Conservation (phyloP, 1,140 invertebrate genomes). For the Mamestra configurata region DNA sequence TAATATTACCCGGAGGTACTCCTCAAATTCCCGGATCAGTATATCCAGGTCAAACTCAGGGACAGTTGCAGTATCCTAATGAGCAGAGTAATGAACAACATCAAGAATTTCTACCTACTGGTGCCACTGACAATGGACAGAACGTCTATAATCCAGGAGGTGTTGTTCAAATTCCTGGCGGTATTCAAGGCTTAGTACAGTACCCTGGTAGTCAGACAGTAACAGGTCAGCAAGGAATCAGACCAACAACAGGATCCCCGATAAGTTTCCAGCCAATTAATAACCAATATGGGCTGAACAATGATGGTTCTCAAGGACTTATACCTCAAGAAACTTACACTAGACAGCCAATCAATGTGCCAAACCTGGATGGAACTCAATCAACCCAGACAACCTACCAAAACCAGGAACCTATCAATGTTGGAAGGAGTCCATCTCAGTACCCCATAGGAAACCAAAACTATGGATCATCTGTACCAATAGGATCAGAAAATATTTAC, state of each 20-base stretch:
- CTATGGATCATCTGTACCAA: not conserved
- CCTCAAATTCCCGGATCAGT: not conserved
- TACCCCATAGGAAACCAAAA: not conserved
- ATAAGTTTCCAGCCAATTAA: not conserved
- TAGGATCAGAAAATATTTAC: not conserved
- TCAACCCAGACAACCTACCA: not conserved
- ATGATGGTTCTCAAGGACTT: not conserved
- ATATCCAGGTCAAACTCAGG: not conserved
- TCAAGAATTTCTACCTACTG: too few relatives aligned
- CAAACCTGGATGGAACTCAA: not conserved
- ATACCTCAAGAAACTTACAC: conserved; percentile 3
- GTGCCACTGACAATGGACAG: too few relatives aligned
- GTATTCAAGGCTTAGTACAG: not conserved
- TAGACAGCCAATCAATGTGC: conserved; percentile 17
- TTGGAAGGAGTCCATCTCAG: not conserved
- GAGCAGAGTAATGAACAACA: too few relatives aligned
- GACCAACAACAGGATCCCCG: not conserved
- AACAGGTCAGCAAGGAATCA: not conserved
- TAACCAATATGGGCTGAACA: not conserved
- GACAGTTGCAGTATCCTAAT: not conserved
- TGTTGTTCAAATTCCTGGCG: not conserved
- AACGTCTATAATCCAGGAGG: not conserved
- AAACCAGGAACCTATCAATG: conserved; percentile 13
- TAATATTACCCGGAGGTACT: not conserved
- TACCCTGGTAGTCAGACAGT: not conserved